phyloP scores from a whole-genome alignment of 2,888 invertebrate genomes.

The Dynastes grantii region DNA sequence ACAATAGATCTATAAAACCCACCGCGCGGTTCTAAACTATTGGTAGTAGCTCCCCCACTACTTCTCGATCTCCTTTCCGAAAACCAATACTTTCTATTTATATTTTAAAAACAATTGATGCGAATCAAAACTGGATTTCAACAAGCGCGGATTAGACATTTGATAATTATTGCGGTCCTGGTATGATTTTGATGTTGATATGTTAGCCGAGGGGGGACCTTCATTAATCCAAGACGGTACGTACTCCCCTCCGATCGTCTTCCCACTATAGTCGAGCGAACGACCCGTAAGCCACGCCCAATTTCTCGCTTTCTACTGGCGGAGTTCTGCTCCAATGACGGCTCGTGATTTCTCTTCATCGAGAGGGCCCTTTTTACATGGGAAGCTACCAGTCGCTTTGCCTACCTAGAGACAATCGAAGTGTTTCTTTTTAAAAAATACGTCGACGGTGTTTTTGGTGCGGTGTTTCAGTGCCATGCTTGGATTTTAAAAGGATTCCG shows the following conservation, averaged over 20 bases:
- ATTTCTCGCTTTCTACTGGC: slow-evolving; percentile 57
- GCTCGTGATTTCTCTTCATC: slow-evolving; percentile 52
- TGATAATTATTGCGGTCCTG: slow-evolving; percentile 26
- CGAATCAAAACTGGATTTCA: slow-evolving; percentile 16
- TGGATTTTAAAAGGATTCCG: slow-evolving; percentile 43
- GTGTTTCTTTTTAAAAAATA: slow-evolving; percentile 54
- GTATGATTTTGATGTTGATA: slow-evolving; percentile 12
- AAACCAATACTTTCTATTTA: slow-evolving; percentile 50
- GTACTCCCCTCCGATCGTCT: slow-evolving; percentile 39
- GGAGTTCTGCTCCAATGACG: slow-evolving; percentile 56
- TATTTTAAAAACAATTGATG: slow-evolving; percentile 36
- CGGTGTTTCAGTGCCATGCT: slow-evolving; percentile 33
- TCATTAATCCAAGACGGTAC: background rate
- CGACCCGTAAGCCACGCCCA: slow-evolving; percentile 56
- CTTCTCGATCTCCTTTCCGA: slow-evolving; percentile 26
- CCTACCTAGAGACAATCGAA: slow-evolving; percentile 60
- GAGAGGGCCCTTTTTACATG: slow-evolving; percentile 58
- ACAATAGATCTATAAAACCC: slow-evolving; percentile 52
- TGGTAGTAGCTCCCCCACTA: slow-evolving; percentile 49
- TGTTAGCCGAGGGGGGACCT: background rate
- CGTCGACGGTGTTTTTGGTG: slow-evolving; percentile 30
- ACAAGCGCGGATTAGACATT: slow-evolving; percentile 13
- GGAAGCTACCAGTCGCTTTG: slow-evolving; percentile 60
- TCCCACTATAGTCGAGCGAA: slow-evolving; percentile 44
- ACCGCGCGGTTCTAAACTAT: slow-evolving; percentile 48